Evolutionary conservation across 1,140 invertebrate species (phyloP), one percentile per base, ranked within the genome.

Genomic region (Sinella curviseta): DNA sequence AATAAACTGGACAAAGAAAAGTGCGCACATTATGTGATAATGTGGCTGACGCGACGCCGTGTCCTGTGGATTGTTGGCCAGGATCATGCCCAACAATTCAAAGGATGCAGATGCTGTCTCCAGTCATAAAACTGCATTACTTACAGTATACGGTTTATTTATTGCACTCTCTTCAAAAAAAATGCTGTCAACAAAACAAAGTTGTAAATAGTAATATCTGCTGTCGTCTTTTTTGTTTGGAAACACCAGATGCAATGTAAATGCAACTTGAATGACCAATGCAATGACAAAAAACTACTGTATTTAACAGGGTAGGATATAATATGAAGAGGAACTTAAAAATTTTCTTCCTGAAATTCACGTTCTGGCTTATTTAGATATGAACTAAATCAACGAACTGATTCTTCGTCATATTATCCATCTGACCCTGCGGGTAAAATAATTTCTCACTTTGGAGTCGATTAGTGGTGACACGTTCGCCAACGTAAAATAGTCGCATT

Each of bases 391-490:
- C n/a, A n/a, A n/a, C n/a, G n/a, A n/a, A n/a, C n/a, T n/a, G n/a
- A n/a, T n/a, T n/a, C n/a, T n/a, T 12, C 57, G 57, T n/a, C 57
- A 65, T 26, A 16, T 48, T 20, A 48, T 48, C 39, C 39, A 8
- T 48, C 39, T 48, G 39, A 48, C 39, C 20, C 39, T 8, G 20
- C 39, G 8, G 26, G 57, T 65, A n/a, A 65, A 70, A 24, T 70
- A 60, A 60, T 60, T 60, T 60, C 57, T 60, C 57, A 60, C 12
- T 60, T 26, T 17, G 57, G 39, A 65, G 65, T 70, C 65, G 65
- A 70, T 70, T 70, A 70, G 30, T 33, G 65, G 26, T 70, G 65
- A 70, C 65, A 70, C 65, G 65, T 70, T 70, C 65, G 26, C 65
- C 26, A 65, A 65, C 8, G 8, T 65, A 16, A 16, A 48, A 48